Evolutionary conservation across 92 coral and sea anemone genomes (phyloP), one percentile per base, ranked within the genome.

Genomic region (Plumapathes pennacea): DNA sequence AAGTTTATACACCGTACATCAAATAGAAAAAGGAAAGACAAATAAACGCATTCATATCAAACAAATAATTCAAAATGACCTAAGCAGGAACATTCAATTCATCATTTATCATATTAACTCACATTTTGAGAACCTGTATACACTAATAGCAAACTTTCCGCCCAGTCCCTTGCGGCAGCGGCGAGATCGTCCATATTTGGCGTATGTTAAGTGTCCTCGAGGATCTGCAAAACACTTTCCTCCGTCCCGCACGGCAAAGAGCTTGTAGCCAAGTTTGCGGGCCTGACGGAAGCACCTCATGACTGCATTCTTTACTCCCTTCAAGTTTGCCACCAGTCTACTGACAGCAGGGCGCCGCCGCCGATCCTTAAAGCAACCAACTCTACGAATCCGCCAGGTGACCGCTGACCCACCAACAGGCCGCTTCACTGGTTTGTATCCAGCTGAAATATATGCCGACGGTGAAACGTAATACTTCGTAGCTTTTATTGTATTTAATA

Each of bases 281-380:
- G 96, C 86, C 40, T 37, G 43, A 26, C 64, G 55, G 17, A 90
- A 85, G 67, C 96, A 88, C 46, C 57, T 71, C 42, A 54, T 60
- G 12, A 83, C 72, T 2, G 86, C 77, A 46, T 56, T 34, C 47
- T 72, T 71, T 29, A 46, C 27, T 13, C 78, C 64, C n/a, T 76
- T 47, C 51, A 52, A 67, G 55, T 83, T 78, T 4, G 75, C 81
- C 11, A 88, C 46, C 70, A 62, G 65, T 11, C 49, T 25, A 46
- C 62, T 62, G 9, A 75, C 77, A 13, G 54, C 68, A 21, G 82
- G 67, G 28, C 82, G 65, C 18, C 62, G 46, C 14, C 58, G 34
- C 4, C 38, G 59, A 72, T 78, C 85, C 50, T 55, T 78, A 19
- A 53, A 78, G 46, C 85, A 78, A 27, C 85, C 85, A 26, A 62